Percentiles rank a stretch among this genome's conserved stretches.
Conservation (phyloP, 1,140 invertebrate genomes). For the Daktulosphaira vitifoliae region DNA sequence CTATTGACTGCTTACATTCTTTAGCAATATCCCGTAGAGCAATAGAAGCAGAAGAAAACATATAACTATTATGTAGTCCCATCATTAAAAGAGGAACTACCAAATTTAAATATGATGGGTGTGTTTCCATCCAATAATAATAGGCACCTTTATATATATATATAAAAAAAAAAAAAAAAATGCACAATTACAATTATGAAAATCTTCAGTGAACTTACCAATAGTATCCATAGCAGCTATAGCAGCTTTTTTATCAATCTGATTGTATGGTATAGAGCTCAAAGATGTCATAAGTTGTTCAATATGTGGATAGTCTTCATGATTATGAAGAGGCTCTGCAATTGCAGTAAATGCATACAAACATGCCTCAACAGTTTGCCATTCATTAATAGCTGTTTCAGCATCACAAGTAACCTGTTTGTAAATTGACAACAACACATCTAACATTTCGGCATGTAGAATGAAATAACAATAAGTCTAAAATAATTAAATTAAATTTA, state of each 20-base stretch:
- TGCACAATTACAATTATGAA: background rate
- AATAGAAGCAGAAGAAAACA: constrained; percentile 63
- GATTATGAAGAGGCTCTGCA: constrained; percentile 60
- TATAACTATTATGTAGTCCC: constrained; percentile 20
- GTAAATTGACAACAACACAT: constrained; percentile 7
- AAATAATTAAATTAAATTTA: too few relatives aligned
- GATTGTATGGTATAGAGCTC: constrained; percentile 54
- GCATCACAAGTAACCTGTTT: constrained; percentile 16
- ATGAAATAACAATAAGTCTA: constrained; percentile 32
- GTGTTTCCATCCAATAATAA: constrained; percentile 27
- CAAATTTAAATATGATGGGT: constrained; percentile 15
- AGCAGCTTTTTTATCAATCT: constrained; percentile 52
- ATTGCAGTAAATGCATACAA: constrained; percentile 74
- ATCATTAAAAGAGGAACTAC: constrained; percentile 25
- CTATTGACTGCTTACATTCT: constrained; percentile 63
- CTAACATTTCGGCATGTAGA: constrained; percentile 20
- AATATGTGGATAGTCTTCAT: constrained; percentile 55
- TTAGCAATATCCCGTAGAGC: constrained; percentile 75
- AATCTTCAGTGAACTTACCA: constrained; percentile 48
- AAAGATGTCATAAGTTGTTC: constrained; percentile 58
- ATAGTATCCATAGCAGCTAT: constrained; percentile 63
- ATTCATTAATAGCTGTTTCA: constrained; percentile 39
- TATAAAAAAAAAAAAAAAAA: too few relatives aligned
- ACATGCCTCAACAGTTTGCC: constrained; percentile 65
- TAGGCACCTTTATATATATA: constrained; percentile 13